These are phyloP conservation scores for Galaxea fascicularis DNA, from an alignment of 92 coral and sea anemone species.

Conservation along the genomic window DNA sequence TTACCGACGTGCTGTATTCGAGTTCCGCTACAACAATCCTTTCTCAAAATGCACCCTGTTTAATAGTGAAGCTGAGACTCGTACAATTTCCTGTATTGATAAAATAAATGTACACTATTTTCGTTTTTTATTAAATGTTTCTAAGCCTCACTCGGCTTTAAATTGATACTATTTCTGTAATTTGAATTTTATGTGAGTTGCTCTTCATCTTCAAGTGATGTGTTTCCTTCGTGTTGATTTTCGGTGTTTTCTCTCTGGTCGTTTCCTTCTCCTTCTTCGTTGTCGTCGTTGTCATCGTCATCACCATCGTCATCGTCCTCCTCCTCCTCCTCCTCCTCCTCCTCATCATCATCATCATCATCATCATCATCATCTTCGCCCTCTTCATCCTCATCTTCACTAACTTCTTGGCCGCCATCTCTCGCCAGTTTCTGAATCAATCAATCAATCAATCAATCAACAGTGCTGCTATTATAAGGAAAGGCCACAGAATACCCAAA, in stretches of 20 bases:
- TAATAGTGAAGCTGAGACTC: background rate
- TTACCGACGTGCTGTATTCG: background rate
- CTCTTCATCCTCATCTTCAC: constrained; percentile 87
- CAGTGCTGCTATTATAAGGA: background rate
- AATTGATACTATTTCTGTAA: background rate
- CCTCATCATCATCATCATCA: constrained; percentile 65
- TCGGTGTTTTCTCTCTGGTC: constrained; percentile 36
- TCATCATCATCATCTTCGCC: constrained; percentile 76
- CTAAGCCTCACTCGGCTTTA: background rate
- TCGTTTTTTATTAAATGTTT: background rate
- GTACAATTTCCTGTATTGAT: background rate
- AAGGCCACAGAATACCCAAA: too few species aligned
- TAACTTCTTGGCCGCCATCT: constrained; percentile 77
- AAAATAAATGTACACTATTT: background rate
- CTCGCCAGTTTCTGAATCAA: constrained; percentile 74
- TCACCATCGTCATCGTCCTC: constrained; percentile 41
- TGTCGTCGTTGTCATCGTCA: constrained; percentile 28
- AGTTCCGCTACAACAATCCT: background rate
- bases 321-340: constrained; percentile 60
- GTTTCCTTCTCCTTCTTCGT: constrained; percentile 11
- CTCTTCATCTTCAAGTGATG: constrained; percentile 8
- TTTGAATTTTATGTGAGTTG: constrained; percentile 37
- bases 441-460: background rate
- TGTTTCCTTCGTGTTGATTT: constrained; percentile 10
- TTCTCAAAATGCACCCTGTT: background rate